These are phyloP conservation scores for Papilio demoleus DNA, from an alignment of 2,888 invertebrate species.

Conservation along the genomic window DNA sequence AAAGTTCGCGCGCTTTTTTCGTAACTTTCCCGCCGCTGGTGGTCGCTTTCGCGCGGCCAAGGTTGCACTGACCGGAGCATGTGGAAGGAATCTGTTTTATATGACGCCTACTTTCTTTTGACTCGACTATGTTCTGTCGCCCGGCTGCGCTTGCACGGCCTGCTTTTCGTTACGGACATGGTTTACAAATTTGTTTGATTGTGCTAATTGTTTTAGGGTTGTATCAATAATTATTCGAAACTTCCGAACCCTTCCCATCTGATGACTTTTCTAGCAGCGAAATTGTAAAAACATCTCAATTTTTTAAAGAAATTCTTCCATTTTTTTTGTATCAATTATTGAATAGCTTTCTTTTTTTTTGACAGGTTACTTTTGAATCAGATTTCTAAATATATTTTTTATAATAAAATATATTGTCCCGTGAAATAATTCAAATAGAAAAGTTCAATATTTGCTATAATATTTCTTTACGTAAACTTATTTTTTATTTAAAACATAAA, in stretches of 20 bases:
- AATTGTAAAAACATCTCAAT: neutral
- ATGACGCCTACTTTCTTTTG: conserved; percentile 58
- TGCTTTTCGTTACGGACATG: conserved; percentile 41
- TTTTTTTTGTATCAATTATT: too few species aligned
- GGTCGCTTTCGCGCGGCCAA: conserved; percentile 55
- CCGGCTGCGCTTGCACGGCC: conserved; percentile 40
- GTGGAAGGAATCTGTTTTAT: conserved; percentile 52
- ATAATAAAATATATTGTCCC: neutral
- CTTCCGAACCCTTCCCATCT: neutral
- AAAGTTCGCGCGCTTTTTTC: conserved; percentile 47
- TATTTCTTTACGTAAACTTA: neutral
- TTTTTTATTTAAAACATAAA: too few species aligned
- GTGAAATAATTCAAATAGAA: neutral
- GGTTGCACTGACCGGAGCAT: conserved; percentile 62
- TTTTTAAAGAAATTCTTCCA: too few species aligned
- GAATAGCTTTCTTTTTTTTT: conserved; percentile 11
- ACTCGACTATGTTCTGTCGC: conserved; percentile 19
- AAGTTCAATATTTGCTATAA: too few species aligned
- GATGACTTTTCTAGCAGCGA: neutral
- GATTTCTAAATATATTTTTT: conserved; percentile 3
- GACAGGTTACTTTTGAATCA: neutral
- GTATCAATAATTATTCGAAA: conserved; percentile 9
- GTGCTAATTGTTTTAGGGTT: conserved; percentile 38
- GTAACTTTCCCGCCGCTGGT: conserved; percentile 47
- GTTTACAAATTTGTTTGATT: conserved; percentile 42